A percentile compares a stretch with the other conserved stretches of the same genome.
phyloP scores from a whole-genome alignment of 2,888 invertebrate species.

The Torymus texanus region DNA sequence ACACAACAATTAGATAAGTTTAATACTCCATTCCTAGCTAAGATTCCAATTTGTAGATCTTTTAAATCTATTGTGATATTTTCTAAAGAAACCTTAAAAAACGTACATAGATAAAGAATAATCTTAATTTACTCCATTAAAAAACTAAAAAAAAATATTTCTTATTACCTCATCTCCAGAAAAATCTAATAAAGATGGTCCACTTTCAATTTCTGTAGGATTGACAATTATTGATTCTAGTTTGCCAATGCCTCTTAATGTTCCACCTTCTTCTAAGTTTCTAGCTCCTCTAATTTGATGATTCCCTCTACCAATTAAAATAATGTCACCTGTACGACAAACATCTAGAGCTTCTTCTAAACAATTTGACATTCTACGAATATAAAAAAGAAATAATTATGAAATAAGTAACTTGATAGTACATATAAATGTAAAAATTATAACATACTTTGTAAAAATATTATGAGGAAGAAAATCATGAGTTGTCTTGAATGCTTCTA shows the following conservation, averaged over 20 bases:
- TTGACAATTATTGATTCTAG: constrained; percentile 69
- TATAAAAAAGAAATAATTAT: constrained; percentile 55
- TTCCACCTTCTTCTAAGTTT: constrained; percentile 77
- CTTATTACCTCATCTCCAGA: constrained; percentile 73
- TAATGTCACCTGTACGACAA: constrained; percentile 75
- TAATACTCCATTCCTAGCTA: constrained; percentile 76
- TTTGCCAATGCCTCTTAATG: constrained; percentile 70
- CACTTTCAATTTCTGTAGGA: constrained; percentile 76
- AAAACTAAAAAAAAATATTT: constrained; percentile 27
- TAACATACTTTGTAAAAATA: constrained; percentile 72
- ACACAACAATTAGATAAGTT: constrained; percentile 77
- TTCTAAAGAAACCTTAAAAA: constrained; percentile 74
- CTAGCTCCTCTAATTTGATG: constrained; percentile 77
- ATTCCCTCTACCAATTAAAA: constrained; percentile 76
- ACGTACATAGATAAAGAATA: too few species aligned
- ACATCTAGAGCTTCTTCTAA: constrained; percentile 74
- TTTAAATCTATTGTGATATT: constrained; percentile 78
- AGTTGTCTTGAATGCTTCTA: constrained; percentile 74
- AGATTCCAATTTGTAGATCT: constrained; percentile 76
- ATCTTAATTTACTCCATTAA: neutral
- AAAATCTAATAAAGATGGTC: constrained; percentile 77
- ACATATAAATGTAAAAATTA: constrained; percentile 65
- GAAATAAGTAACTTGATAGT: neutral
- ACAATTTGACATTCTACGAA: constrained; percentile 66
- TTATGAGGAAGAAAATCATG: constrained; percentile 72